Conservation (phyloP, 2,888 invertebrate species). For the Drosophila subquinaria region DNA sequence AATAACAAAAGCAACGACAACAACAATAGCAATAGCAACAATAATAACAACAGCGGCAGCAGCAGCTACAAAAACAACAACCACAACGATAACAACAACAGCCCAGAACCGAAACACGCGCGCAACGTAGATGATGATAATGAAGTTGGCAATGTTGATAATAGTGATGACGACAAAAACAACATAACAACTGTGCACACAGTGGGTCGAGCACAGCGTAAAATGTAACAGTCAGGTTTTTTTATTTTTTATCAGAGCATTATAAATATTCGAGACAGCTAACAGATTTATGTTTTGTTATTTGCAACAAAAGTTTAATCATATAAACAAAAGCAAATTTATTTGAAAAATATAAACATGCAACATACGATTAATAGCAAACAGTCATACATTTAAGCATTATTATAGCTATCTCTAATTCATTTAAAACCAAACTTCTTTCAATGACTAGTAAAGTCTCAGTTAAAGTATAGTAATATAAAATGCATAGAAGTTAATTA, state of each 20-base stretch:
- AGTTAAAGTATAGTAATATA: too few species aligned
- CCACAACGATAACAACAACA: constrained; percentile 47
- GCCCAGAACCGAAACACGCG: constrained; percentile 69
- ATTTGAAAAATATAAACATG: not conserved
- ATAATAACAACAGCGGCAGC: constrained; percentile 42
- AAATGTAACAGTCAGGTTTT: not conserved
- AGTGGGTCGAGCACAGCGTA: constrained; percentile 41
- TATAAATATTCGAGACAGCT: not conserved
- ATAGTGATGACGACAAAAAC: constrained; percentile 75
- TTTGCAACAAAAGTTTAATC: too few species aligned
- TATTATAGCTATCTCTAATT: not conserved
- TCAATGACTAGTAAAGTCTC: too few species aligned
- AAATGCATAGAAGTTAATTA: too few species aligned
- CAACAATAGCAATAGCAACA: constrained; percentile 38
- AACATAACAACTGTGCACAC: constrained; percentile 68
- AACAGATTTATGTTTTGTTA: too few species aligned
- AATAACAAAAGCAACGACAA: constrained; percentile 47
- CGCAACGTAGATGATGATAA: constrained; percentile 70
- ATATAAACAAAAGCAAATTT: too few species aligned
- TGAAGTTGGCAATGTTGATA: constrained; percentile 73
- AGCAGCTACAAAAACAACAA: constrained; percentile 34
- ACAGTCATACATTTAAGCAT: not conserved
- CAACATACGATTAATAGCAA: not conserved
- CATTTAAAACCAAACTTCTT: not conserved
- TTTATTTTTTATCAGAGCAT: not conserved